Conservation (phyloP, 2,113 vertebrate genomes). For the Propithecus coquereli region DNA sequence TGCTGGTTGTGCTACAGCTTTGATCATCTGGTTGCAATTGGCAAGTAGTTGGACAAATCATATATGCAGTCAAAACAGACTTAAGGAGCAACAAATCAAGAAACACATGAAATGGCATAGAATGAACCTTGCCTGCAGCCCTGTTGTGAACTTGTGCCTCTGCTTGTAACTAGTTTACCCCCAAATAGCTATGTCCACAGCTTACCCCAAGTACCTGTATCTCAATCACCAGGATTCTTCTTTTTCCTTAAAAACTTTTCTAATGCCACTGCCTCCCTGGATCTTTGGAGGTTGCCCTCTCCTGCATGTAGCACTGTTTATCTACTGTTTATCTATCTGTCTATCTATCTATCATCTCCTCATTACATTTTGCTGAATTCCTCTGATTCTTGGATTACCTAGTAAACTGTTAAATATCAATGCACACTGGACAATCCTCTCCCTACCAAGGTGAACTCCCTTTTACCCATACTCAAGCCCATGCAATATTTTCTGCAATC, state of each 20-base stretch:
- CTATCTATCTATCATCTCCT: too few species aligned
- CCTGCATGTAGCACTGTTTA: background rate
- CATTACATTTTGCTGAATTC: background rate
- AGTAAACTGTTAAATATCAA: background rate
- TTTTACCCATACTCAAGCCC: background rate
- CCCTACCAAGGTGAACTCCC: background rate
- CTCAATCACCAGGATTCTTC: background rate
- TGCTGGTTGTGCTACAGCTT: background rate
- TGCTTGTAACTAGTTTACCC: background rate
- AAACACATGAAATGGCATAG: accelerated
- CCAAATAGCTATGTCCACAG: background rate
- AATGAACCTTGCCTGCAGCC: background rate
- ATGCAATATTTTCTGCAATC: background rate
- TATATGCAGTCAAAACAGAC: background rate
- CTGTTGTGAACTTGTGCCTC: background rate
- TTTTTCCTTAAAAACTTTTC: background rate
- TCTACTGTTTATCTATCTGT: too few species aligned
- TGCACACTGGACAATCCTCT: background rate
- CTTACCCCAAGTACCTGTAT: background rate
- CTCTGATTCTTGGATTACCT: background rate
- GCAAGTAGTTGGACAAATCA: background rate
- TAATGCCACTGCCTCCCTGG: background rate
- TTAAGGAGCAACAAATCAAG: background rate
- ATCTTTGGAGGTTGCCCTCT: background rate
- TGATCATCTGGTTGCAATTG: background rate